Evolutionary conservation across 2,888 invertebrate genomes (phyloP), one percentile per base, ranked within the genome.

Genomic region (Mimumesa dahlbomi): DNA sequence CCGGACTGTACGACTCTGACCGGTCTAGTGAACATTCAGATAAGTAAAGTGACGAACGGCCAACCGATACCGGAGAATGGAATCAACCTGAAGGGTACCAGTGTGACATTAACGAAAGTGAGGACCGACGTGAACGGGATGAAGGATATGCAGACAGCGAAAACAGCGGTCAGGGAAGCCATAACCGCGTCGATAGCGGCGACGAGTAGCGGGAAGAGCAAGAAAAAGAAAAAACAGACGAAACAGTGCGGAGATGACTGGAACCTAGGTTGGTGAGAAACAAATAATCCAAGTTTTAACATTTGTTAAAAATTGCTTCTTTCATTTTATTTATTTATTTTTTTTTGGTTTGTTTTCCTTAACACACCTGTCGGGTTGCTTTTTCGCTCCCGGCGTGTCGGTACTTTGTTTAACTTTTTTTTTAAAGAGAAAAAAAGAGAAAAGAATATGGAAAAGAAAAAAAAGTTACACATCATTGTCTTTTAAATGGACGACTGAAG

Each of bases 181-280:
- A 82, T 83, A 45, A 77, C 77, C 52, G 82, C 84, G 13, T 76
- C 84, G 61, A 79, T 82, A 49, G 77, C 78, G 1, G 75, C 72
- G n/a, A 61, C 76, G 2, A 46, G 59, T 38, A 63, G 11, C 43
- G 74, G 84, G 63, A 86, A 87, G 53, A 82, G 82, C 76, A 89
- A 88, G 79, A 89, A 89, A 79, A 89, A 86, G 86, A 90, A 90
- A 83, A 87, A 90, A 73, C 85, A 88, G 40, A 79, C 86, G 73
- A 85, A 88, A 61, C 84, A 85, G 52, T 79, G 84, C 79, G 89
- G 89, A 58, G 89, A 89, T 83, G 89, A 89, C 87, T 89, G 89
- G 89, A 89, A 88, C 82, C 88, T 89, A 86, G n/a, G 89, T 89
- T 89, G 89, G 89, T 89, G 88, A 89, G 89, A 87, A 86, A 83